Base-by-base conservation (phyloP, 2,888 invertebrate species). In the Acronicta psi region DNA sequence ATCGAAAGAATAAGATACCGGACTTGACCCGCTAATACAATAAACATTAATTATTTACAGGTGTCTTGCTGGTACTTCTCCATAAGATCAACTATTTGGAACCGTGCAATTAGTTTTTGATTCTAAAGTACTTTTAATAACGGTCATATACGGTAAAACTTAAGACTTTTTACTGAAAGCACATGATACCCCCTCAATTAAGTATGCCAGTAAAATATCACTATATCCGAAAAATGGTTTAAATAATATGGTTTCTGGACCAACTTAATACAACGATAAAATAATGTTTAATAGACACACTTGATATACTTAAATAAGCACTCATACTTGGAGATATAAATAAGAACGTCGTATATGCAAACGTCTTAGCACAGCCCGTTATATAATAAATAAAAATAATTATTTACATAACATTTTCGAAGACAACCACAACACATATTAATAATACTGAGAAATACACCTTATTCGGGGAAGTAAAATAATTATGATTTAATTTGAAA, bases 361-460 rank as follows among this genome's bases (percentile, higher is more conserved):
- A 45, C n/a, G 17, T 23, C 23, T 60, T 65, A 66, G 66, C 60
- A 71, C 66, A 70, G 38, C 46, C 10, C 11, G 2, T 29, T 29
- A 29, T 20, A 34, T 68, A 29, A 69, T 45, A 40, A 23, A 0
- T 5, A n/a, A 43, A 16, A 63, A 46, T 11, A 64, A 50, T 56
- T 42, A 29, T 34, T 54, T n/a, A 54, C 14, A 47, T 49, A 16
- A 25, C 31, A 42, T 41, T 17, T 38, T 13, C n/a, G 47, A 34
- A 36, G 3, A 63, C 37, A 53, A 36, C 69, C 49, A 52, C 41
- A 52, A 50, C 16, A 47, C 52, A 59, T 3, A 29, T 29, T 29
- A 29, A 29, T 29, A 29, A 29, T 29, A 29, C 29, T 29, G 29
- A 29, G 10, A 29, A 29, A 29, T 11, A 29, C 3, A 29, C 5